These are phyloP conservation scores for Gymnarchus niloticus DNA, from an alignment of 2,113 vertebrate genomes.

Conservation along the genomic window DNA sequence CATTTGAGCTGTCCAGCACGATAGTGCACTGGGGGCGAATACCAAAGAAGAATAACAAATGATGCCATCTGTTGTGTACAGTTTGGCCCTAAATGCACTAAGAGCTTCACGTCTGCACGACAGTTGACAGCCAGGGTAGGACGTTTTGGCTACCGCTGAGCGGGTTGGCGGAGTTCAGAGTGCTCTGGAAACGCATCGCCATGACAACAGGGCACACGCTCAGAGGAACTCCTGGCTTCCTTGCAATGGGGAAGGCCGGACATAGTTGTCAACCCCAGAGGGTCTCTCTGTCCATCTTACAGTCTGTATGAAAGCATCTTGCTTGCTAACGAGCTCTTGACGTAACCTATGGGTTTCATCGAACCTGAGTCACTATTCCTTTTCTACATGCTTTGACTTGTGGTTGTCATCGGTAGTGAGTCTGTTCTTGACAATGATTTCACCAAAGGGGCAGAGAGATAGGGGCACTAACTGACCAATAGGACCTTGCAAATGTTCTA, in stretches of 20 bases:
- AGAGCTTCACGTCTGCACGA: background rate
- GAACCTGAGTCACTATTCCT: background rate
- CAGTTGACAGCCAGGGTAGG: background rate
- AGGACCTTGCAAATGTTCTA: background rate
- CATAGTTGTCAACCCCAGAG: background rate
- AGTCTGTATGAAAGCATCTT: background rate
- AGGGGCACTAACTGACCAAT: background rate
- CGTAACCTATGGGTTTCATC: background rate
- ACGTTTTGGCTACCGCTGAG: constrained; percentile 26
- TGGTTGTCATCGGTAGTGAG: background rate
- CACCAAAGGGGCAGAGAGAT: background rate
- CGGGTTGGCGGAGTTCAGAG: constrained; percentile 35
- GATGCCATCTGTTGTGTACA: background rate
- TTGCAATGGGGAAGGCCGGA: constrained; percentile 2
- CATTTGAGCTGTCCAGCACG: background rate
- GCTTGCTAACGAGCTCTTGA: background rate
- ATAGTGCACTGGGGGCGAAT: background rate
- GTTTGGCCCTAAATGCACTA: background rate
- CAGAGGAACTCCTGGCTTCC: constrained; percentile 39
- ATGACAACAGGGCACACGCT: constrained; percentile 51
- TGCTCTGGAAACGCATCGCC: constrained; percentile 45
- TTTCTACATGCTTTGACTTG: background rate
- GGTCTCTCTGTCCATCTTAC: background rate
- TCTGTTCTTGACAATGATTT: background rate
- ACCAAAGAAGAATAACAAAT: background rate